Conservation (phyloP, 2,797 vertebrate genomes). For the Gobio occitaniae region DNA sequence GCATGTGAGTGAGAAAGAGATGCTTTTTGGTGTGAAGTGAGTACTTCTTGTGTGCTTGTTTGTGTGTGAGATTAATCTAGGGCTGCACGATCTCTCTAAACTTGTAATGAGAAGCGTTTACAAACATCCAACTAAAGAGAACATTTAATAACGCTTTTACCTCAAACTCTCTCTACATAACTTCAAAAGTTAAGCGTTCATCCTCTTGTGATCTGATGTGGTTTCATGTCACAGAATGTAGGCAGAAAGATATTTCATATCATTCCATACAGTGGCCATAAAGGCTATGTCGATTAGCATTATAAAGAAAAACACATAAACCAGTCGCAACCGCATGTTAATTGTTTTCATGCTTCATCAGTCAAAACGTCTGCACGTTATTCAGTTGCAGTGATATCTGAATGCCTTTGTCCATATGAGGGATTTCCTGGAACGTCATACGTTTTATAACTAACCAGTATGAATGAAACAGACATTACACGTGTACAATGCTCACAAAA, state of each 20-base stretch:
- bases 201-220: background rate
- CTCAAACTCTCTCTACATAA: background rate
- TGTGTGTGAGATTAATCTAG: background rate
- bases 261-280: background rate
- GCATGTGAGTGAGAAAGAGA: background rate
- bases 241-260: background rate
- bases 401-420: background rate
- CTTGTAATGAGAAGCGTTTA: background rate
- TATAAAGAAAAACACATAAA: background rate
- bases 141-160: background rate
- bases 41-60: background rate
- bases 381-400: background rate
- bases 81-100: background rate
- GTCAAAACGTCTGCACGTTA: background rate
- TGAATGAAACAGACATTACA: background rate
- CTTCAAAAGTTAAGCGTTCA: too few relatives aligned
- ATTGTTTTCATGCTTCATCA: background rate
- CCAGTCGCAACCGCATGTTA: background rate
- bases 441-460: background rate
- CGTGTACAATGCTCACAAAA: background rate
- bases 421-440: background rate
- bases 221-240: background rate
- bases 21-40: background rate
- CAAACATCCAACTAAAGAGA: background rate
- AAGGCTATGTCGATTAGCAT: background rate